Evolutionary conservation across 2,113 vertebrate species (phyloP), one percentile per base, ranked within the genome.

Genomic region (Ia io): DNA sequence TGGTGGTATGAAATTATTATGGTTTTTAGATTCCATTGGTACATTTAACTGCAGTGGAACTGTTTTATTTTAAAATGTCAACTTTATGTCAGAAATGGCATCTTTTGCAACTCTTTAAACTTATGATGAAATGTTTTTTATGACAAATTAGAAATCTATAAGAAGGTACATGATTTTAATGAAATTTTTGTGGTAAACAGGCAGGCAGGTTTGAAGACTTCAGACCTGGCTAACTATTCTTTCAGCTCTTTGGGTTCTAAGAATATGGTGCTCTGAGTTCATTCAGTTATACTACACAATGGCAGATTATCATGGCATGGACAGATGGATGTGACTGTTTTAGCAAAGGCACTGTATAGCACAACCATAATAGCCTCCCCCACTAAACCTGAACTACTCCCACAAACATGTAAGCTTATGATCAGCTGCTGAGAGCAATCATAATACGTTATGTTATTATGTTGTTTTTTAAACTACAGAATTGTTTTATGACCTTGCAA

Each of bases 1-100:
- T 91, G 44, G 28, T 47, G 7, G 22, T 86, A 69, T 91, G 83
- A 93, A 88, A 91, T 93, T 79, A 42, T 37, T 84, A 0, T 53
- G 63, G 35, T 37, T 63, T 96, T 94, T 77, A 61, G n/a, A 51
- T 86, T 78, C 90, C 30, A 25, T 44, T 77, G n/a, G 22, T 51
- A 8, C 30, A 51, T 79, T 86, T 92, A 78, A 90, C 90, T 93
- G 28, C 2, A 10, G 22, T n/a, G 32, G 20, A 90, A 65, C 47
- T 73, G 30, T 79, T 90, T 91, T 91, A 96, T 91, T 95, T 92
- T 92, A 83, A 85, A 90, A 51, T 83, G 28, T 71, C 51, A 89
- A 14, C 23, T 77, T 71, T 85, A 28, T 77, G 44, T 88, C 47
- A 87, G 63, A 90, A 89, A 49, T 84, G n/a, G 49, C 25, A 79